Evolutionary conservation across 2,888 invertebrate species (phyloP), one percentile per base, ranked within the genome.

Genomic region (Drosophila mimica): DNA sequence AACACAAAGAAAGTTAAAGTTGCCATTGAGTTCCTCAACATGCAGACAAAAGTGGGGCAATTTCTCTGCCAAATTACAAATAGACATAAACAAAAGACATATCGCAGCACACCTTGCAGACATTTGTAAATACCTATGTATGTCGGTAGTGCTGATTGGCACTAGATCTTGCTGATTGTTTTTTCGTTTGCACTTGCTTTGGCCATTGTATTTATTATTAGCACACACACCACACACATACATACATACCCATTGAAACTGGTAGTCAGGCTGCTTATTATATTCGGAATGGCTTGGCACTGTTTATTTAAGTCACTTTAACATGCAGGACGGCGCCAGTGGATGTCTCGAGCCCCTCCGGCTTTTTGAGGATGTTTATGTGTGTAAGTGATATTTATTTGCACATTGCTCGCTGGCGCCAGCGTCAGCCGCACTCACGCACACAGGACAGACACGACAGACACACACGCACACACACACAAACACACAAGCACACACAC

Each of bases 371-470:
- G 25, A 65, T 76, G 84, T 79, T 66, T 71, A 61, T 81, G 70
- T 79, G 69, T 76, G 80, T 74, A 82, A 74, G 65, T 82, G 88
- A 88, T 82, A 83, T 82, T 76, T 83, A 87, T 83, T 78, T 81
- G 72, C 78, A 81, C 81, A 70, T 73, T 70, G 63, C 72, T 67
- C 36, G 48, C 76, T 82, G 82, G 82, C 82, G 81, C 84, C 84
- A 83, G 65, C 56, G 65, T 69, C 71, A 58, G 58, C 7, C 58
- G 59, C 58, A 74, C 66, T 46, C 56, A 51, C 66, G 36, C 52
- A 52, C 56, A 52, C 9, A 49, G 40, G 46, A 30, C 56, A 46
- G n/a, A 51, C 34, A 49, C 40, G n/a, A 51, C 34, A 49, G 56
- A 28, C 48, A 38, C 25, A 38, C 49, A 46, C 49, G 1, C 49